phyloP scores from a whole-genome alignment of 2,113 vertebrate genomes.

The Mastomys natalensis region DNA sequence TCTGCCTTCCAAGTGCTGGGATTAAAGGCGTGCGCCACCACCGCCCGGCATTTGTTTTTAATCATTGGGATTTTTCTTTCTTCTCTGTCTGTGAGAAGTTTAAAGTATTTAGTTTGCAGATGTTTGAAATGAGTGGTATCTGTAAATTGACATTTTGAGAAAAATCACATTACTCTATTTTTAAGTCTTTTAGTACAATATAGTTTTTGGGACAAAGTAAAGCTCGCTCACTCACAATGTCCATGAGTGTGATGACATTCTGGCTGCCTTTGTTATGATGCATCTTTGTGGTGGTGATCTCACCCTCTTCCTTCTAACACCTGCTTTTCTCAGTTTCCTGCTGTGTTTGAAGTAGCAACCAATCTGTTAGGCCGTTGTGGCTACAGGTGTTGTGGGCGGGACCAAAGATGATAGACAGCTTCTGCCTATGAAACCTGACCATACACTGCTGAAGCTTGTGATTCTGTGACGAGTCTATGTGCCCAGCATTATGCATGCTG shows the following conservation, averaged over 20 bases:
- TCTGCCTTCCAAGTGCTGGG: no score
- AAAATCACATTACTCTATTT: neutral
- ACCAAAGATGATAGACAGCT: neutral
- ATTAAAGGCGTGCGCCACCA: no score
- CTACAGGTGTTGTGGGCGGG: slow-evolving; percentile 67
- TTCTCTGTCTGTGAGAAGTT: neutral
- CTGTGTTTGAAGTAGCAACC: slow-evolving; percentile 71
- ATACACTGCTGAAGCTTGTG: neutral
- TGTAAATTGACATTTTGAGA: slow-evolving; percentile 44
- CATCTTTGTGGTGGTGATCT: slow-evolving; percentile 51
- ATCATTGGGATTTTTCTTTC: neutral
- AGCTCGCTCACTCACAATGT: neutral
- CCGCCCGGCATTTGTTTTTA: slow-evolving; percentile 6
- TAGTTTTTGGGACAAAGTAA: slow-evolving; percentile 2
- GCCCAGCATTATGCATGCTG: neutral
- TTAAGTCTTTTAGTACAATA: slow-evolving; percentile 23
- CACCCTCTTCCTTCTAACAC: slow-evolving; percentile 60
- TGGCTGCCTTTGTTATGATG: neutral
- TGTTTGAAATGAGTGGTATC: slow-evolving; percentile 5
- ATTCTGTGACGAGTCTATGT: slow-evolving; percentile 26
- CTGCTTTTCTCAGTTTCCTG: slow-evolving; percentile 62
- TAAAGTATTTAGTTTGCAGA: slow-evolving; percentile 40
- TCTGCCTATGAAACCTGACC: neutral
- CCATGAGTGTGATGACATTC: neutral
- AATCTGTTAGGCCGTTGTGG: neutral